These are phyloP conservation scores for Chlamydotis undulata DNA, from an alignment of 2,113 vertebrate species.

Conservation along the genomic window DNA sequence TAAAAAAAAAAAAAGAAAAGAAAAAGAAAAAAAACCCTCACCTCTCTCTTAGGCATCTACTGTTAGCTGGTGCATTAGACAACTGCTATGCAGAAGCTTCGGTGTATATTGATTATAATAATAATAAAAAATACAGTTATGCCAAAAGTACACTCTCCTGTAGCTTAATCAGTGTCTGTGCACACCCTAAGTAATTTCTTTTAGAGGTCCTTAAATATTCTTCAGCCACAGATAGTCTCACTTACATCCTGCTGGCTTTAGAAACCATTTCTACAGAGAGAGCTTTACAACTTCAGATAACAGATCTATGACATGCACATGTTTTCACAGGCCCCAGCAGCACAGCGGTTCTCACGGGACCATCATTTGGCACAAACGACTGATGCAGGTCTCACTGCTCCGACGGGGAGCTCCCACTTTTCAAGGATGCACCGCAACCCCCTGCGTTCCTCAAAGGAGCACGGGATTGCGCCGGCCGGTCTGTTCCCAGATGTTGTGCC, in stretches of 20 bases:
- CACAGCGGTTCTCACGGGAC: not conserved
- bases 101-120: not conserved
- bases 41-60: not conserved
- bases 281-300: not conserved
- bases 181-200: not conserved
- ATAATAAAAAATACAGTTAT: not conserved
- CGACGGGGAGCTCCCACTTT: not conserved
- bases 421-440: not conserved
- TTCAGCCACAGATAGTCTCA: not conserved
- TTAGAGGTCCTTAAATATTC: not conserved
- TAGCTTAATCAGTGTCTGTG: not conserved
- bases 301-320: accelerated
- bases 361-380: accelerated
- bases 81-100: not conserved
- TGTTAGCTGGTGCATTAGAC: not conserved
- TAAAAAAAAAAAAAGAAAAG: not conserved
- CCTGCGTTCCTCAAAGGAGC: not conserved
- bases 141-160: not conserved
- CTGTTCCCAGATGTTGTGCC: not conserved
- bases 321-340: not conserved
- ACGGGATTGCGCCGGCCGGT: not conserved
- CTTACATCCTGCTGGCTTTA: not conserved
- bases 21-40: not conserved
- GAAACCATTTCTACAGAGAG: not conserved
- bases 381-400: not conserved